Percentiles rank a stretch among this genome's conserved stretches.
These are phyloP conservation scores for Cyclopterus lumpus DNA, from an alignment of 2,797 vertebrate species.

Conservation along the genomic window DNA sequence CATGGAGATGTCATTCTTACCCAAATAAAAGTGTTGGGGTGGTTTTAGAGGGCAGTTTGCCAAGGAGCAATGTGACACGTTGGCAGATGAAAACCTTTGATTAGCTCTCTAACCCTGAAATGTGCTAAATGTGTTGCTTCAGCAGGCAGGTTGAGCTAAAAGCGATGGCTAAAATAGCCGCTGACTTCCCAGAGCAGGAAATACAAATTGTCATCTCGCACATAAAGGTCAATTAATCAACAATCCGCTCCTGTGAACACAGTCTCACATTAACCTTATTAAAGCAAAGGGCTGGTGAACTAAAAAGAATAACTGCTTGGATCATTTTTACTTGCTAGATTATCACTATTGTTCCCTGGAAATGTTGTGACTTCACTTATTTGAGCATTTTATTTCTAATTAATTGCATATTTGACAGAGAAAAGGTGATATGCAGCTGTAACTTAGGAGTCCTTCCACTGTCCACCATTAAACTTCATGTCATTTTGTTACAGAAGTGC, in stretches of 20 bases:
- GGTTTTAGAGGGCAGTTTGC: neutral
- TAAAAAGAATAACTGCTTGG: neutral
- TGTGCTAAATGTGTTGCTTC: neutral
- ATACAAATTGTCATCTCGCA: neutral
- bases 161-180: neutral
- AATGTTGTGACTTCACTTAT: neutral
- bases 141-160: neutral
- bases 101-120: neutral
- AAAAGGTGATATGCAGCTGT: no score
- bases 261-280: slow-evolving; percentile 23
- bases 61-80: neutral
- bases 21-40: neutral
- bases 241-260: slow-evolving; percentile 7
- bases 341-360: neutral
- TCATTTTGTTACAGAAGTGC: neutral
- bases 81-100: neutral
- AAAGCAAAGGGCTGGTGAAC: neutral
- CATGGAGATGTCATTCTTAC: slow-evolving; percentile 25
- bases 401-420: no score
- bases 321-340: neutral
- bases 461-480: neutral
- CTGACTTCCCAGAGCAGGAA: neutral
- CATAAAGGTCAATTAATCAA: slow-evolving; percentile 38
- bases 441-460: neutral
- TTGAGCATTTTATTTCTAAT: neutral